phyloP scores from a whole-genome alignment of 2,113 vertebrate species.

The Callipepla californica region DNA sequence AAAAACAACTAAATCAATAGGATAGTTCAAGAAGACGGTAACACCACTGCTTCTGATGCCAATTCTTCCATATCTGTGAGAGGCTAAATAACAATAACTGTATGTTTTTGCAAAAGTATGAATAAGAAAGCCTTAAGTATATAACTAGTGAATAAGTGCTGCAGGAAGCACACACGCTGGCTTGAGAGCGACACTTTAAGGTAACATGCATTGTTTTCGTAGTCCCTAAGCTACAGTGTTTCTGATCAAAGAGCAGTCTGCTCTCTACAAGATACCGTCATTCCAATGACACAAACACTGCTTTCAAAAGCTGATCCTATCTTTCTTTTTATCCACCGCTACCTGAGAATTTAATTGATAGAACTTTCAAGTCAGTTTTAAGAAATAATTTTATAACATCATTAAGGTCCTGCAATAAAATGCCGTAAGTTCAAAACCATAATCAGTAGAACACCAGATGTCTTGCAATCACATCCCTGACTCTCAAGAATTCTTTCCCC shows the following conservation, averaged over 20 bases:
- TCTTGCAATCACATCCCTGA: background rate
- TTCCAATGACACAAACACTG: background rate
- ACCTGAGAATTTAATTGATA: background rate
- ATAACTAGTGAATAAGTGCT: background rate
- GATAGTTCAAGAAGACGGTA: accelerated
- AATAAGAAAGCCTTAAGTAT: background rate
- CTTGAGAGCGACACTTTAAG: background rate
- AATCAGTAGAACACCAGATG: background rate
- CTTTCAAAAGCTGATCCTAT: background rate
- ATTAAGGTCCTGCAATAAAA: background rate
- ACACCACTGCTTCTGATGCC: background rate
- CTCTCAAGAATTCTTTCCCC: background rate
- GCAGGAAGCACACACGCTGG: background rate
- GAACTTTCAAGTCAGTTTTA: background rate
- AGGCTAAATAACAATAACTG: background rate
- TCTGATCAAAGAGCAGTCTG: background rate
- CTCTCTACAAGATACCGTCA: background rate
- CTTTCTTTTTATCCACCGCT: background rate
- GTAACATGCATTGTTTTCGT: background rate
- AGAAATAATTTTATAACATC: background rate
- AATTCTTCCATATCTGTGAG: background rate
- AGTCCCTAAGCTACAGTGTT: background rate
- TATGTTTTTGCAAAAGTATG: background rate
- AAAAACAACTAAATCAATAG: background rate
- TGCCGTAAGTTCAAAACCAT: background rate